These are phyloP conservation scores for Lochmaea capreae DNA, from an alignment of 2,888 invertebrate genomes.

Conservation along the genomic window DNA sequence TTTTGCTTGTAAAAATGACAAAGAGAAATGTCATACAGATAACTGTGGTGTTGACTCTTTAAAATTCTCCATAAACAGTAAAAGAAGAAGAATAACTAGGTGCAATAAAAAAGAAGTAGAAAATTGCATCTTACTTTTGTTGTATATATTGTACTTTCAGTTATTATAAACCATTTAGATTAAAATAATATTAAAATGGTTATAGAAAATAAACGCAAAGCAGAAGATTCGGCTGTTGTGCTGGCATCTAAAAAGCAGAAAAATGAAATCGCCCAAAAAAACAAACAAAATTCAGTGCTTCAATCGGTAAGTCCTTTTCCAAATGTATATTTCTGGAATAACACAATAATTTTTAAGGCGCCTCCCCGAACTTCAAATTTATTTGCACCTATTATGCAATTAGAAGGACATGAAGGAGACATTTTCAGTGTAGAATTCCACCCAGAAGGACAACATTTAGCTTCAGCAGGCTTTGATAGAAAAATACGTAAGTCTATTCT, in stretches of 20 bases:
- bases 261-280: conserved; percentile 79
- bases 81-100: background rate
- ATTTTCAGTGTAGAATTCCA: conserved; percentile 94
- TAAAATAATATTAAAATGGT: conserved; percentile 49
- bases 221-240: conserved; percentile 72
- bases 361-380: conserved; percentile 88
- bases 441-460: conserved; percentile 94
- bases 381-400: conserved; percentile 92
- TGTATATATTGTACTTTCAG: no score
- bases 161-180: background rate
- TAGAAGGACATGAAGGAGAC: conserved; percentile 98
- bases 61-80: no score
- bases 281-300: conserved; percentile 80
- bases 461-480: conserved; percentile 95
- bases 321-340: conserved; percentile 6
- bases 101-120: background rate
- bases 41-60: background rate
- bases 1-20: background rate
- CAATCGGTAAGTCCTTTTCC: conserved; percentile 72
- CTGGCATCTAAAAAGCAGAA: conserved; percentile 75
- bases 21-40: background rate
- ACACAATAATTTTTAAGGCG: conserved; percentile 64
- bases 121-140: background rate
- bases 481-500: conserved; percentile 83
- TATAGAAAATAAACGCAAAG: conserved; percentile 73